A percentile compares a stretch with the other conserved stretches of the same genome.
These are phyloP conservation scores for Ovis aries DNA, from an alignment of 2,113 vertebrate genomes.

Conservation along the genomic window ARS-UI_Ramb_v3.0 NC_056060.1:51395501-51396000, in stretches of 20 bases:
- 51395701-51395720: constrained; percentile 75
- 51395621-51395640: constrained; percentile 71
- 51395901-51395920: constrained; percentile 21
- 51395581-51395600: constrained; percentile 66
- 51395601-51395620: constrained; percentile 63
- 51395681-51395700: constrained; percentile 77
- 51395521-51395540: constrained; percentile 59
- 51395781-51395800: constrained; percentile 33
- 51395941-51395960: background rate
- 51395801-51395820: constrained; percentile 36
- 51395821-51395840: constrained; percentile 26
- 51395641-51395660: constrained; percentile 81
- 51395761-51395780: constrained; percentile 65
- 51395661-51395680: constrained; percentile 72
- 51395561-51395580: constrained; percentile 44
- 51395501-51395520: constrained; percentile 40
- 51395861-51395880: background rate
- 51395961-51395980: background rate
- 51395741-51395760: constrained; percentile 30
- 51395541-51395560: constrained; percentile 62
- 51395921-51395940: background rate
- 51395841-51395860: constrained; percentile 46
- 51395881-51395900: background rate
- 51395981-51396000: background rate
- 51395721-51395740: constrained; percentile 79